A percentile compares a stretch with the other conserved stretches of the same genome.
Evolutionary conservation across 2,113 vertebrate genomes (phyloP).

Genomic region (Calidris pygmaea): DNA sequence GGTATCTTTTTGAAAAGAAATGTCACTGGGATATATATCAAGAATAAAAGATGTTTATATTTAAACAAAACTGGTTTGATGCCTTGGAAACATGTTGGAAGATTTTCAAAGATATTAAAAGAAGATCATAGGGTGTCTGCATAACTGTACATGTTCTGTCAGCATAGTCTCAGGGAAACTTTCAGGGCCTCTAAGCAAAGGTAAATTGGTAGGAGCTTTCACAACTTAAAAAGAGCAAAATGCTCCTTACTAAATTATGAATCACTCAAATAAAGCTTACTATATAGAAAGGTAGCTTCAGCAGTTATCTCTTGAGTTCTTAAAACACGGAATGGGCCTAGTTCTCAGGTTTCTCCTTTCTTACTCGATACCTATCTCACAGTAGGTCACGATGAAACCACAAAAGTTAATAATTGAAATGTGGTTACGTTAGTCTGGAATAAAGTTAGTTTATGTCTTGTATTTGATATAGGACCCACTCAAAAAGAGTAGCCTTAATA

Average conservation of each 20-base stretch:
- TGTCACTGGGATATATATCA: neutral
- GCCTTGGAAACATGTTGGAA: slow-evolving; percentile 29
- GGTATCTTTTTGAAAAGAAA: neutral
- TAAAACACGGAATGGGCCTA: neutral
- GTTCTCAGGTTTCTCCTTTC: neutral
- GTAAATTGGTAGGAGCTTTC: neutral
- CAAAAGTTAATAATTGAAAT: neutral
- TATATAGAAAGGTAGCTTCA: neutral
- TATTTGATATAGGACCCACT: neutral
- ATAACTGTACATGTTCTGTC: slow-evolving; percentile 21
- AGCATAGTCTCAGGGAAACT: neutral
- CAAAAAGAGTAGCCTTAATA: neutral
- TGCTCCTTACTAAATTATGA: neutral
- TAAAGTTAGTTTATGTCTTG: neutral
- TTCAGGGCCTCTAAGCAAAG: slow-evolving; percentile 14
- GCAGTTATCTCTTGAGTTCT: neutral
- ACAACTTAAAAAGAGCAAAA: neutral
- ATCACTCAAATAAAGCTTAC: neutral
- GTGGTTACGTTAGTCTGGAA: neutral
- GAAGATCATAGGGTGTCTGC: neutral
- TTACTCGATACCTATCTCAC: neutral
- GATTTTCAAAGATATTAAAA: neutral
- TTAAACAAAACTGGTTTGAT: slow-evolving; percentile 14
- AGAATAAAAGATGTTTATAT: neutral
- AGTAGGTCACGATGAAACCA: neutral